These are phyloP conservation scores for Metridium senile DNA, from an alignment of 92 coral and sea anemone genomes.

Conservation along the genomic window DNA sequence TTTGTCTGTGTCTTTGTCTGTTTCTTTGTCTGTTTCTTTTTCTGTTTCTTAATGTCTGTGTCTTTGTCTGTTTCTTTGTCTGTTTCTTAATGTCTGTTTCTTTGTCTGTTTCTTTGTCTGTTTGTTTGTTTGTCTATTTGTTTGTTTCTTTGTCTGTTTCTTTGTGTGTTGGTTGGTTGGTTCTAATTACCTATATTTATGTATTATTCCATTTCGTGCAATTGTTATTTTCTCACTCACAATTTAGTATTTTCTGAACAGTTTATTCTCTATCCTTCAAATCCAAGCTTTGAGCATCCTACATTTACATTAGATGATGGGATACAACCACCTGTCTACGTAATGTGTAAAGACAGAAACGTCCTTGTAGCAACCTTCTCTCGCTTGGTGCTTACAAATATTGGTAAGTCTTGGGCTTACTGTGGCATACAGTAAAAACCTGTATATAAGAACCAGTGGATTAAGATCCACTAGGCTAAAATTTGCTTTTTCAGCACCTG, in stretches of 20 bases:
- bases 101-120: neutral
- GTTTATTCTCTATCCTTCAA: constrained; percentile 68
- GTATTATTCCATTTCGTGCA: no score
- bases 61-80: neutral
- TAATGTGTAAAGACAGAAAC: constrained; percentile 79
- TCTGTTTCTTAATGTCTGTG: neutral
- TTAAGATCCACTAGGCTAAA: no score
- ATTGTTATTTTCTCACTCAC: neutral
- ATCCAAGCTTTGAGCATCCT: constrained; percentile 55
- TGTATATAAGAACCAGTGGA: no score
- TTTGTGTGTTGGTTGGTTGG: neutral
- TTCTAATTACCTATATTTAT: neutral
- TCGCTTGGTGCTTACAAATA: constrained; percentile 75
- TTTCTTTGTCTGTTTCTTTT: neutral
- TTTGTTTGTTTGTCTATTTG: neutral
- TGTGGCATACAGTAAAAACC: no score
- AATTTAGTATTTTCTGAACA: constrained; percentile 6
- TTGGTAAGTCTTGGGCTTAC: constrained; percentile 85
- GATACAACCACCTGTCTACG: constrained; percentile 68
- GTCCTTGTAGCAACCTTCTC: constrained; percentile 90
- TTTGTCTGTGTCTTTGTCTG: neutral
- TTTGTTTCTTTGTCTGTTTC: neutral
- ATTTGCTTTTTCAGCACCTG: no score
- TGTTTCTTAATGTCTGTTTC: neutral
- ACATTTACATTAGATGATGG: constrained; percentile 86